Conservation (phyloP, 2,797 vertebrate species). For the Clangula hyemalis region DNA sequence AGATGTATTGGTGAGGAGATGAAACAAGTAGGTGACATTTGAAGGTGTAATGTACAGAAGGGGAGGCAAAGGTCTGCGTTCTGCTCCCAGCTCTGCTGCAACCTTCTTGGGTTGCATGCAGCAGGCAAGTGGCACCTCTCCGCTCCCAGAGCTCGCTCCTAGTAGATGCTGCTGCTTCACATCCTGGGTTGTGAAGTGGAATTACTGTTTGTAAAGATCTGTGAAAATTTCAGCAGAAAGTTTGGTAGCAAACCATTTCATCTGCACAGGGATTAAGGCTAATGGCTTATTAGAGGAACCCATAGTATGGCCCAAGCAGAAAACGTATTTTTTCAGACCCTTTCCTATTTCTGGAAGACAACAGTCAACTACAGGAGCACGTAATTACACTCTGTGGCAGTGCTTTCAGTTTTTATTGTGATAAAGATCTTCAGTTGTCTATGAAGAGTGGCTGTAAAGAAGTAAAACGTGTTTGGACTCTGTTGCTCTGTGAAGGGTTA, state of each 20-base stretch:
- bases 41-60: neutral
- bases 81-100: neutral
- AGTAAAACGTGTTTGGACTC: slow-evolving; percentile 11
- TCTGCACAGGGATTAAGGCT: neutral
- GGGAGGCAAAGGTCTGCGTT: neutral
- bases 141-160: neutral
- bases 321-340: slow-evolving; percentile 11
- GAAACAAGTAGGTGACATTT: neutral
- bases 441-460: slow-evolving; percentile 55
- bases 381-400: slow-evolving; percentile 52
- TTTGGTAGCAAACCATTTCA: neutral
- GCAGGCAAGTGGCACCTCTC: neutral
- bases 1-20: neutral
- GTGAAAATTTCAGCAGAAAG: neutral
- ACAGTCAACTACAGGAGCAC: slow-evolving; percentile 39
- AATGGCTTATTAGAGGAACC: neutral
- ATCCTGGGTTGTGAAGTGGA: neutral
- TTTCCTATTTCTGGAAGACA: slow-evolving; percentile 45
- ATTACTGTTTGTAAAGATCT: neutral
- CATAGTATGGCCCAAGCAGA: neutral
- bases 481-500: slow-evolving; percentile 40
- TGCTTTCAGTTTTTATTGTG: slow-evolving; percentile 52
- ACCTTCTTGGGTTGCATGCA: neutral
- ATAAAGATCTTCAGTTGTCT: slow-evolving; percentile 61
- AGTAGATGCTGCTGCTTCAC: neutral